Conservation (phyloP, 2,113 vertebrate genomes). For the Bubalus kerabau region DNA sequence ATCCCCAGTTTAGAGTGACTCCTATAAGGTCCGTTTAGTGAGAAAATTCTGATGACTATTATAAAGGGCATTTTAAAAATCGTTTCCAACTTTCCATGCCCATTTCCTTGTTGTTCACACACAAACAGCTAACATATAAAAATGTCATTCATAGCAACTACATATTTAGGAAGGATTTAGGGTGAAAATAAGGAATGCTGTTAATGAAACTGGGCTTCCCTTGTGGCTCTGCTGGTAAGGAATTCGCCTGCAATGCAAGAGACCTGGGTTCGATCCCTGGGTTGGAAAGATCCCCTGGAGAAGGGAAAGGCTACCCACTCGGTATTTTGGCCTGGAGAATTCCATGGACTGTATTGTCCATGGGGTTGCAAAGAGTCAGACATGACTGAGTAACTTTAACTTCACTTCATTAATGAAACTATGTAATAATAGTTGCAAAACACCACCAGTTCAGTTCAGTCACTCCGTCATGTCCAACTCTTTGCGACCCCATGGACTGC, state of each 20-base stretch:
- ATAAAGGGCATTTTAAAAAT: not conserved
- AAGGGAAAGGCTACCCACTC: not conserved
- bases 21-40: not conserved
- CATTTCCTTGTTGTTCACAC: not conserved
- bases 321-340: not conserved
- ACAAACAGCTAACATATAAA: not conserved
- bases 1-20: not conserved
- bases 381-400: not conserved
- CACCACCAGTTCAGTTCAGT: not conserved
- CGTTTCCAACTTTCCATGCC: not conserved
- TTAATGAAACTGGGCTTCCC: not conserved
- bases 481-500: not conserved
- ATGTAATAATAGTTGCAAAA: not conserved
- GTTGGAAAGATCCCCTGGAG: not conserved
- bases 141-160: not conserved
- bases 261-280: not conserved
- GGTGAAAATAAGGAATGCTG: not conserved
- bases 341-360: not conserved
- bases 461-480: not conserved
- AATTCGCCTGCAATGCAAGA: not conserved
- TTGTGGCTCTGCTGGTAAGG: not conserved
- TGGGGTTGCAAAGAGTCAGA: not conserved
- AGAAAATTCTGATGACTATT: not conserved
- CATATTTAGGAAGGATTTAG: not conserved
- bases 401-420: not conserved